Percentiles rank a stretch among this genome's conserved stretches.
These are phyloP conservation scores for Gonioctena quinquepunctata DNA, from an alignment of 1,140 invertebrate genomes.

Conservation along the genomic window DNA sequence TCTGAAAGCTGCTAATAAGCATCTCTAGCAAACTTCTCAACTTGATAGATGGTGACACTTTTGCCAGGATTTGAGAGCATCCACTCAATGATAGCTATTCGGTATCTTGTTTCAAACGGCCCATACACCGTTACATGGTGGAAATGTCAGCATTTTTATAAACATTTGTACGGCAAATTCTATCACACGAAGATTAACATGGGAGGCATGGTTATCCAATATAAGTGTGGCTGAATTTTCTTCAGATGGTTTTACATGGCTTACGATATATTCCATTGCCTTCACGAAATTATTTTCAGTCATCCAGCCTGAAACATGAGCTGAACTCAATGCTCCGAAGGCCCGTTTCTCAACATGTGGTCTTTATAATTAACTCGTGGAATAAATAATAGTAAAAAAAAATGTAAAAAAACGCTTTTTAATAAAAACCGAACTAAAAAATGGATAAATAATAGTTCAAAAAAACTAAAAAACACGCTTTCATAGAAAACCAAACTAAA, in stretches of 20 bases:
- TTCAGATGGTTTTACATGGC: conserved; percentile 21
- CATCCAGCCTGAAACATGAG: not conserved
- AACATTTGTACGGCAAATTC: conserved; percentile 35
- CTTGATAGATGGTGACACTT: conserved; percentile 44
- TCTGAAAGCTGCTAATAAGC: too few species aligned
- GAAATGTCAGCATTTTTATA: conserved; percentile 44
- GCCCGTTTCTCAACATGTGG: conserved; percentile 21
- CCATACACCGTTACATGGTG: conserved; percentile 54
- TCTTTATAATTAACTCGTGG: conserved; percentile 34
- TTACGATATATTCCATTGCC: not conserved
- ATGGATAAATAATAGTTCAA: too few species aligned
- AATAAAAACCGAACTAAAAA: too few species aligned
- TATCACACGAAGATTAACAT: conserved; percentile 5
- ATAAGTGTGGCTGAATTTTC: conserved; percentile 31
- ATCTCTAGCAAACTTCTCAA: too few species aligned
- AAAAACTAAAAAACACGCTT: too few species aligned
- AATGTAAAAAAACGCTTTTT: too few species aligned
- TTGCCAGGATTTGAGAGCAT: conserved; percentile 39
- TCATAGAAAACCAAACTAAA: too few species aligned
- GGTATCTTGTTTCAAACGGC: conserved; percentile 31
- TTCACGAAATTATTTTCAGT: not conserved
- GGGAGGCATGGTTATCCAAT: conserved; percentile 14
- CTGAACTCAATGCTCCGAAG: conserved; percentile 6
- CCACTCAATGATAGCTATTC: conserved; percentile 31
- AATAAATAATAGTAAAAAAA: too few species aligned